Evolutionary conservation across 2,888 invertebrate genomes (phyloP), one percentile per base, ranked within the genome.

Genomic region (Boloria selene): DNA sequence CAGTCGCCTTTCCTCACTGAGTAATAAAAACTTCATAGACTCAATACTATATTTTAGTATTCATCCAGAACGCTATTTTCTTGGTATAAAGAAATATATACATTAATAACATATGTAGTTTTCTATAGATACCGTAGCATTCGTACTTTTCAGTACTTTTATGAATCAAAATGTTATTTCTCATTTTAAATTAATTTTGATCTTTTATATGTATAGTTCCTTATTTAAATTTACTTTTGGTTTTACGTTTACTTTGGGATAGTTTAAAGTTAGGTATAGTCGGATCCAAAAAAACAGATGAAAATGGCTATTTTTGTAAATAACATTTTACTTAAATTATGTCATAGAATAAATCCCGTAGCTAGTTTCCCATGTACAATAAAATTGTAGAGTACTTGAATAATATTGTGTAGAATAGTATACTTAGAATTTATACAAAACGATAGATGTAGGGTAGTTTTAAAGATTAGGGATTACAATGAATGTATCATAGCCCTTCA

Each of bases 391-490:
- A 87, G 74, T 88, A 88, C 81, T 85, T 82, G 82, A 85, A 80
- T 86, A 85, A 68, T 67, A 60, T 52, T 61, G 63, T 70, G 61
- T 82, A 79, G 81, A 74, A 86, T 89, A 87, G 86, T 80, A 75
- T 89, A 90, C 86, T 83, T 91, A 91, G 91, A 90, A 85, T 91
- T 91, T 91, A 90, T 91, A 91, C 91, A 90, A 86, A 87, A 86
- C 85, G 79, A 80, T 87, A 89, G 86, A 70, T 80, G 74, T 88
- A 88, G 87, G 71, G 72, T 80, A 88, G 87, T 83, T 83, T 86
- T 83, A 83, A 83, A 81, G 84, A 74, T 79, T 88, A 87, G 87
- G 80, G 79, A 80, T 83, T 85, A 84, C 76, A 79, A 64, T 78
- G 76, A 79, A 81, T 90, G 89, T 90, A 89, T 80, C 72, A 87